phyloP scores from a whole-genome alignment of 2,888 invertebrate species.

The Drosophila quinaria region DNA sequence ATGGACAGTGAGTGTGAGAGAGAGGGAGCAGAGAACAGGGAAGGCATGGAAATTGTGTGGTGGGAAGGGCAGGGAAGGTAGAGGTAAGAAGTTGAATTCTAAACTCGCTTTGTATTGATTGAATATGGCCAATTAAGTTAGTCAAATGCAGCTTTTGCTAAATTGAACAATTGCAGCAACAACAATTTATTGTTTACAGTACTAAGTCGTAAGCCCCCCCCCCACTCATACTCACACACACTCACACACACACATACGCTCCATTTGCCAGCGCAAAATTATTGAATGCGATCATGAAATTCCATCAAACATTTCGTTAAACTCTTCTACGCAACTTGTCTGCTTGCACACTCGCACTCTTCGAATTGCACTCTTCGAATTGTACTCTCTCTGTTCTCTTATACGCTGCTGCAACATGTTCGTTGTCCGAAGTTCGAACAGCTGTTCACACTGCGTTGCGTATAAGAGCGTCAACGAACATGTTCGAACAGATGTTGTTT shows the following conservation, averaged over 20 bases:
- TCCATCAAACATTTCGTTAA: constrained; percentile 29
- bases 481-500: constrained; percentile 47
- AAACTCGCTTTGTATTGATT: not conserved
- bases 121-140: not conserved
- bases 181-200: constrained; percentile 1
- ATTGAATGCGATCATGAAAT: constrained; percentile 59
- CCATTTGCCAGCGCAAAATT: not conserved
- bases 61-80: not conserved
- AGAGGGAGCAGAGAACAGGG: not conserved
- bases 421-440: constrained; percentile 41
- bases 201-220: not conserved
- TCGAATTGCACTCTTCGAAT: constrained; percentile 8
- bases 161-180: constrained; percentile 1
- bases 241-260: not conserved
- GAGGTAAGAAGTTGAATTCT: not conserved
- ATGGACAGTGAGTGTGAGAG: too few species aligned
- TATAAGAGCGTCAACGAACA: constrained; percentile 56
- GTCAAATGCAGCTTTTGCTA: constrained; percentile 1
- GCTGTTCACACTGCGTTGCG: constrained; percentile 43
- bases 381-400: constrained; percentile 50
- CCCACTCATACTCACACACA: not conserved
- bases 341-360: constrained; percentile 36
- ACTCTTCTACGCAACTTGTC: constrained; percentile 60
- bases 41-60: not conserved
- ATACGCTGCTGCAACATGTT: constrained; percentile 63